phyloP scores from a whole-genome alignment of 2,113 vertebrate species.

The Coptodon bakossiorum region DNA sequence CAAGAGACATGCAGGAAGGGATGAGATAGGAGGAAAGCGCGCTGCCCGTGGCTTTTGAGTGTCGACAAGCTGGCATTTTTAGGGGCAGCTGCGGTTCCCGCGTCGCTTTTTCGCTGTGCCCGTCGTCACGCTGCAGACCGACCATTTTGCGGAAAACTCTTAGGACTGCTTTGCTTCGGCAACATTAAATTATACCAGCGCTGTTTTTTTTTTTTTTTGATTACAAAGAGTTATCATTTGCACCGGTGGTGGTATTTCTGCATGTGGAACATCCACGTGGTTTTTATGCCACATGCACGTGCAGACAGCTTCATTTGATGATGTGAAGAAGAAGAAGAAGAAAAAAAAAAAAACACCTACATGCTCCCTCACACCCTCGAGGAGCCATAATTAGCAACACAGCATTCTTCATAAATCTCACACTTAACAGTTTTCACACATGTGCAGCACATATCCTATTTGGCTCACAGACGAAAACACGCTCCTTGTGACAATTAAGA shows the following conservation, averaged over 20 bases:
- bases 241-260: not conserved
- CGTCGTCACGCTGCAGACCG: slow-evolving; percentile 21
- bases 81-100: slow-evolving; percentile 56
- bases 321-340: not conserved
- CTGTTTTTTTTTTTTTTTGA: not conserved
- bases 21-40: slow-evolving; percentile 52
- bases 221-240: slow-evolving; percentile 22
- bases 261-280: not conserved
- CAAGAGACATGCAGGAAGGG: slow-evolving; percentile 47
- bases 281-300: not conserved
- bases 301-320: slow-evolving; percentile 35
- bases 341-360: slow-evolving; percentile 7
- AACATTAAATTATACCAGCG: slow-evolving; percentile 18
- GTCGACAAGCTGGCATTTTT: slow-evolving; percentile 57
- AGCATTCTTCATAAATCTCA: slow-evolving; percentile 40
- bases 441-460: not conserved
- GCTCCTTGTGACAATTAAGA: not conserved
- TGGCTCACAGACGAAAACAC: not conserved
- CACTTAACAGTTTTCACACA: not conserved
- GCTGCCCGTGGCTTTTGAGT: slow-evolving; percentile 26
- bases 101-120: slow-evolving; percentile 22
- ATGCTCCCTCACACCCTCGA: slow-evolving; percentile 2
- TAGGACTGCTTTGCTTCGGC: not conserved
- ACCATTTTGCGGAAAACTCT: slow-evolving; percentile 46
- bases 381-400: slow-evolving; percentile 50